Percentiles rank a stretch among this genome's conserved stretches.
These are phyloP conservation scores for Neoitamus cyanurus DNA, from an alignment of 2,888 invertebrate species.

Conservation along the genomic window DNA sequence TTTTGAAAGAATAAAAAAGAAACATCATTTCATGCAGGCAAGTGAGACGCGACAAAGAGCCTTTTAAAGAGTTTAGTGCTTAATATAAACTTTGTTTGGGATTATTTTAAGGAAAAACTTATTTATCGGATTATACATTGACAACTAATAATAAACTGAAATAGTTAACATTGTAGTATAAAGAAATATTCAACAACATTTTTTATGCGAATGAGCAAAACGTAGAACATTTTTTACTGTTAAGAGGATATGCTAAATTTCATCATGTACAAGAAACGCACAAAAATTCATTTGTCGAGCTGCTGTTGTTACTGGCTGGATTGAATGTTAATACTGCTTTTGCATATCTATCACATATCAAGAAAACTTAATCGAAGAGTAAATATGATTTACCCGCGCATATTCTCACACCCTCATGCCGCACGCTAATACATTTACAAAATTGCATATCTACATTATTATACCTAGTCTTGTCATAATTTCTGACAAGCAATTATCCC, in stretches of 20 bases:
- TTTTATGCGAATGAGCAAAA: conserved; percentile 39
- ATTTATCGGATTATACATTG: conserved; percentile 31
- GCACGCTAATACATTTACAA: too few relatives aligned
- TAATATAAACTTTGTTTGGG: background rate
- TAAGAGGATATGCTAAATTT: conserved; percentile 25
- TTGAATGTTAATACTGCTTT: background rate
- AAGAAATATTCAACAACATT: conserved; percentile 45
- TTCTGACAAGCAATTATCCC: too few relatives aligned
- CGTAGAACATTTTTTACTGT: conserved; percentile 42
- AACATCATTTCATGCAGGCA: background rate
- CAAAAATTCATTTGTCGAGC: background rate
- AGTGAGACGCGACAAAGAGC: background rate
- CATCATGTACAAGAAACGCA: background rate
- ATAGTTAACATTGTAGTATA: conserved; percentile 55
- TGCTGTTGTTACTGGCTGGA: background rate
- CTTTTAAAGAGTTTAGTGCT: conserved; percentile 1
- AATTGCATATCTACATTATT: too few relatives aligned
- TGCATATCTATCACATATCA: background rate
- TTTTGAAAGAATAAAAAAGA: background rate
- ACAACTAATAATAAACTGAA: conserved; percentile 51
- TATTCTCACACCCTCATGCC: background rate
- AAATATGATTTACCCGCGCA: background rate
- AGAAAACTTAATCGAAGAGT: background rate
- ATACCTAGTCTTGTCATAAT: too few relatives aligned
- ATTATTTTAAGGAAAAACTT: background rate